phyloP scores from a whole-genome alignment of 2,797 vertebrate species.

The Amniataba percoides region DNA sequence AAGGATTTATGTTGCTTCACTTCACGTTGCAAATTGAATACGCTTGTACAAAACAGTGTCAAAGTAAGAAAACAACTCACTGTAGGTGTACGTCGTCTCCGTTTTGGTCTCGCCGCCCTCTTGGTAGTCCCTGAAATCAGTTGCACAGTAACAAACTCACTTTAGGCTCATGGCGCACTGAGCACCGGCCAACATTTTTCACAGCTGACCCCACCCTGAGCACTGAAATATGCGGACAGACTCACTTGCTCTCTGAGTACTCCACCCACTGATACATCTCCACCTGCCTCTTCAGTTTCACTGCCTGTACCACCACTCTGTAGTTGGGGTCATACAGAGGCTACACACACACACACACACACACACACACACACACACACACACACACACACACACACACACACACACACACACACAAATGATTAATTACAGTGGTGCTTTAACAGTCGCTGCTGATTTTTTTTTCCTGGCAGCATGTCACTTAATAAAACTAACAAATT shows the following conservation, averaged over 20 bases:
- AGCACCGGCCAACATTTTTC: constrained; percentile 2
- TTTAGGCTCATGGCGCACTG: not conserved
- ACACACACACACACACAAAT: constrained; percentile 25
- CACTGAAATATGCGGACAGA: constrained; percentile 21
- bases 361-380: constrained; percentile 34
- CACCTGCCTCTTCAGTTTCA: constrained; percentile 92
- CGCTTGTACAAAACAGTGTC: not conserved
- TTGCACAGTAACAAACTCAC: not conserved
- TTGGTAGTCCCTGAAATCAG: constrained; percentile 79
- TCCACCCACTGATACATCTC: constrained; percentile 99
- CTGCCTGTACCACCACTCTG: constrained; percentile 89
- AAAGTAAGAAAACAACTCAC: constrained; percentile 72
- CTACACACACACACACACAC: constrained; percentile 75
- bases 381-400: constrained; percentile 25
- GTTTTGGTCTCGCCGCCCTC: constrained; percentile 84
- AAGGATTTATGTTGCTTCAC: constrained; percentile 3
- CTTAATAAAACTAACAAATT: not conserved
- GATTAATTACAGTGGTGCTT: not conserved
- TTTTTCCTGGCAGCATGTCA: not conserved
- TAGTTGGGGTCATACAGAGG: constrained; percentile 96
- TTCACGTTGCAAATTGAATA: not conserved
- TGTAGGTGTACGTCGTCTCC: constrained; percentile 86
- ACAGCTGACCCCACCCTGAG: not conserved
- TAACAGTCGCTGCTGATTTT: not conserved
- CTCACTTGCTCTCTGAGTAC: constrained; percentile 91